A percentile compares a stretch with the other conserved stretches of the same genome.
These are phyloP conservation scores for Meliscaeva auricollis DNA, from an alignment of 2,888 invertebrate species.

Conservation along the genomic window DNA sequence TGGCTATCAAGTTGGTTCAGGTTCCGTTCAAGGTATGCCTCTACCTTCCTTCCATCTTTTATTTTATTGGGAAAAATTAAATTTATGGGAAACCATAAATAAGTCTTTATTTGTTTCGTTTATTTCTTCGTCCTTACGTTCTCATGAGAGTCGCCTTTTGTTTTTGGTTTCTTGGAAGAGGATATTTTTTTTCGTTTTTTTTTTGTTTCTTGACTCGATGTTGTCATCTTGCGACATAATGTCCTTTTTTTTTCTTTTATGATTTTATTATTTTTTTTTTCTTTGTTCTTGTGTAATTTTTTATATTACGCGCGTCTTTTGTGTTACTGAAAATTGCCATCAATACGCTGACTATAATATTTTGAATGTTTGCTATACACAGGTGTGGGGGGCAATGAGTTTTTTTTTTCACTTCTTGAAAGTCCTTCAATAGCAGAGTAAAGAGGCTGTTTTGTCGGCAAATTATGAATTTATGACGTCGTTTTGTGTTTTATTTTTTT, in stretches of 20 bases:
- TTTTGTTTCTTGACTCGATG: background rate
- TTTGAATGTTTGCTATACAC: conserved; percentile 32
- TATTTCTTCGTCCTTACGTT: conserved; percentile 26
- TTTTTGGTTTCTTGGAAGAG: background rate
- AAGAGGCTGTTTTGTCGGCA: conserved; percentile 29
- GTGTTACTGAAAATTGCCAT: conserved; percentile 69
- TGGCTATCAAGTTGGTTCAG: conserved; percentile 48
- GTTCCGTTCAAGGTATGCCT: conserved; percentile 18
- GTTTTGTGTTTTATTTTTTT: conserved; percentile 24
- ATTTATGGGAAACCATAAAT: conserved; percentile 74
- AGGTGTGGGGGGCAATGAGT: background rate
- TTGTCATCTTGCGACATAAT: conserved; percentile 52
- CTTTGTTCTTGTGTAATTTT: conserved; percentile 16
- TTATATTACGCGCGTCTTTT: conserved; percentile 52
- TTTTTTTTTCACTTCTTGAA: background rate
- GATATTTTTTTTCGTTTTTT: background rate
- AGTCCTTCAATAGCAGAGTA: conserved; percentile 17
- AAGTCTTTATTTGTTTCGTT: conserved; percentile 69
- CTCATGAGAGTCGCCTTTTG: background rate
- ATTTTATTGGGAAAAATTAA: conserved; percentile 75
- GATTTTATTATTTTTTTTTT: conserved; percentile 37
- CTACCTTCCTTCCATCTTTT: conserved; percentile 48
- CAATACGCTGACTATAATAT: conserved; percentile 67
- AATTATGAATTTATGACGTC: conserved; percentile 73
- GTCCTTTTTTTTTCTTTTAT: conserved; percentile 56